Evolutionary conservation across 2,113 vertebrate species (phyloP), one percentile per base, ranked within the genome.

Genomic region (Pelusios castaneus): DNA sequence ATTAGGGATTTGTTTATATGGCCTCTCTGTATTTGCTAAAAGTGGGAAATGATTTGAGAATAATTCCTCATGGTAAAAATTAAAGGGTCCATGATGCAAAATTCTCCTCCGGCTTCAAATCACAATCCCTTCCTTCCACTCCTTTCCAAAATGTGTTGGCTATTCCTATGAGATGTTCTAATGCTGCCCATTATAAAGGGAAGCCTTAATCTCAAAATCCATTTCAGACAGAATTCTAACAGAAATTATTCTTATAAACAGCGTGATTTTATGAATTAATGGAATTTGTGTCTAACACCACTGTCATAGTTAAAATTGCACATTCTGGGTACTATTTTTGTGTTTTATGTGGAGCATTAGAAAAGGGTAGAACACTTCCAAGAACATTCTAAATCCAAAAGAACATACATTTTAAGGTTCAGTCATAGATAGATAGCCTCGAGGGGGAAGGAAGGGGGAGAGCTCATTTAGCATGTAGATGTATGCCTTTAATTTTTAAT

Each of bases 281-380:
- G 3, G 1, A 34, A n/a, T 22, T 38, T 16, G 54, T 67, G 38
- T 76, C 41, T 38, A 25, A 10, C 14, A 3, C 13, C 73, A 0
- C 80, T 91, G 43, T 51, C 82, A 21, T 1, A 67, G 41, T 51
- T 10, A 47, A 81, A 81, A 58, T 27, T 52, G n/a, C 22, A 38
- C 0, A 1, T 0, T 3, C 73, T 6, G 24, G 22, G 25, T 52
- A 0, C 3, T 84, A 0, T 25, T 80, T 5, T 6, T 56, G 34
- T 73, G 51, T 16, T 16, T 82, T 55, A 52, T 0, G 4, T n/a
- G 54, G 3, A 17, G 3, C 73, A 5, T n/a, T 29, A 75, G 43
- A 22, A 1, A 45, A 38, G 3, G 27, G 34, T 43, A 49, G 70
- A 92, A 14, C 16, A 49, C 6, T n/a, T 19, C 70, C 56, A 10